Evolutionary conservation across 2,888 invertebrate species (phyloP).

Genomic region (Drosophila meridionalis): DNA sequence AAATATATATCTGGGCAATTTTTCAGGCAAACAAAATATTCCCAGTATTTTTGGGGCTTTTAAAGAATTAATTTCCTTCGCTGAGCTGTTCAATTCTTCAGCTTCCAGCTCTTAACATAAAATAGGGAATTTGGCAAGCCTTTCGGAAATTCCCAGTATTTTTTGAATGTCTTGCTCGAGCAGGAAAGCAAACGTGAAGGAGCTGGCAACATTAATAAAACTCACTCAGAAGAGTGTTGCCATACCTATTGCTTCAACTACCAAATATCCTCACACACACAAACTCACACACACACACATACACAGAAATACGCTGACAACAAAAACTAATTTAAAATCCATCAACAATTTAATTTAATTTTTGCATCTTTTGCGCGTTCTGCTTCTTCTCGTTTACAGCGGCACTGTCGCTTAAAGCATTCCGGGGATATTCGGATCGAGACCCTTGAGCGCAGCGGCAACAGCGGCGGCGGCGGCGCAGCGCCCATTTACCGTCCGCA

Average conservation of each 20-base stretch:
- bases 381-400: slow-evolving; percentile 85
- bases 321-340: neutral
- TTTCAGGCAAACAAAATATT: no score
- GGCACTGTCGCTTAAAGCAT: slow-evolving; percentile 92
- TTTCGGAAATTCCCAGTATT: neutral
- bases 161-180: no score
- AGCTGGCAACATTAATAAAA: neutral
- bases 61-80: no score
- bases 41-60: no score
- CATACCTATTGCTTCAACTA: neutral
- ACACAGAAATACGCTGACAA: slow-evolving; percentile 33
- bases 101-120: neutral
- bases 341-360: slow-evolving; percentile 23
- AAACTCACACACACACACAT: slow-evolving; percentile 20
- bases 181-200: neutral
- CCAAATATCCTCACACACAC: slow-evolving; percentile 15
- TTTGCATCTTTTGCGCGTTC: neutral
- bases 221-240: neutral
- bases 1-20: no score
- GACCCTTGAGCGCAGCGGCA: slow-evolving; percentile 83
- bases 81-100: no score
- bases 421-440: slow-evolving; percentile 90
- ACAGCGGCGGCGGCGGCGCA: slow-evolving; percentile 53
- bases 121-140: neutral
- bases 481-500: slow-evolving; percentile 83